Base-by-base conservation (phyloP, 2,797 vertebrate genomes). In the Sorex maritimensis region DNA sequence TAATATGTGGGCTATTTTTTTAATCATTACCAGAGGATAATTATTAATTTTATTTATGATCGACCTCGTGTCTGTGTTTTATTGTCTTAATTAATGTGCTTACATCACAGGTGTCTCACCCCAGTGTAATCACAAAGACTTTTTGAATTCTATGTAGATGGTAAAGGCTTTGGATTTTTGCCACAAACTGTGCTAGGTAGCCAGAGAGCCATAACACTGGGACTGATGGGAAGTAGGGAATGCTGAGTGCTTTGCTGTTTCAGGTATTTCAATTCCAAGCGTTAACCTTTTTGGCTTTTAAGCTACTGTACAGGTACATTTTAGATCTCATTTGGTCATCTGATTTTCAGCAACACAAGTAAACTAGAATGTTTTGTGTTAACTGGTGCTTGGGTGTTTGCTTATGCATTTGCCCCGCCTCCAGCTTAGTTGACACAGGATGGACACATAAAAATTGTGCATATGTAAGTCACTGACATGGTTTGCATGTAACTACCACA, bases 231-330 rank as follows among this genome's bases (percentile, higher is more conserved):
- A 28, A 52, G 13, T 87, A 88, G 72, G 61, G 52, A 6, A 6
- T 85, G 52, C n/a, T 34, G 38, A 80, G 26, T 63, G 23, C 38
- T 86, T 83, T 83, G 72, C 30, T 81, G 7, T 46, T 92, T 86
- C n/a, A 71, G 26, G 72, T 75, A n/a, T 92, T 80, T 90, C 49
- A 41, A 41, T 89, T 86, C 78, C n/a, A 49, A 26, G 23, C 49
- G 52, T 92, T 92, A 80, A n/a, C 41, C 1, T 49, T 81, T 58
- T 88, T 88, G 67, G 65, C 74, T 90, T 91, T 75, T 41, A 46
- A 73, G 72, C 41, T 75, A 41, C n/a, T 38, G 12, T 72, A 68
- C 49, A 61, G 44, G 73, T 86, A 26, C 67, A 41, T 92, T 94
- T 69, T 67, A 91, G 77, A 73, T 86, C 19, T 80, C 49, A 81